Evolutionary conservation across 2,797 vertebrate genomes (phyloP).

Genomic region (Sphenodon punctatus): DNA sequence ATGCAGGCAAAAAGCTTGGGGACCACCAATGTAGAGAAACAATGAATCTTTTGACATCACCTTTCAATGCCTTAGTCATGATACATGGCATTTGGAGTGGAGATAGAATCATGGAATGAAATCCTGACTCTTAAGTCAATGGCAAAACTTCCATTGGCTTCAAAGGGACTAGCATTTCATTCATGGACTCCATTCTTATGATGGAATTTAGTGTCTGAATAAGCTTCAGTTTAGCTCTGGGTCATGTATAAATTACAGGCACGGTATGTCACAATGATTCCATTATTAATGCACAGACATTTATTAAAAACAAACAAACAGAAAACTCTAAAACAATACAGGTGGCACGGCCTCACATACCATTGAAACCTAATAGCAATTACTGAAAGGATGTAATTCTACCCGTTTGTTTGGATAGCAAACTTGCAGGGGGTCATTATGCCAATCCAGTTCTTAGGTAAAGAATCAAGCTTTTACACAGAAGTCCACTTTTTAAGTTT

Average conservation of each 20-base stretch:
- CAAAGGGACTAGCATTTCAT: background rate
- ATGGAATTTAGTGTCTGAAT: background rate
- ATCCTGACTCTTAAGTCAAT: background rate
- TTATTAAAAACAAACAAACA: background rate
- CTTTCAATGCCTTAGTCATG: background rate
- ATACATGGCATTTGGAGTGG: background rate
- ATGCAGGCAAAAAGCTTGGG: too few relatives aligned
- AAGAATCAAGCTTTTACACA: background rate
- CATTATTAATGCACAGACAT: background rate
- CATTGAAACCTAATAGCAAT: background rate
- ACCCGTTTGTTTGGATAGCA: too few relatives aligned
- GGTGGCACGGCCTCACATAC: background rate
- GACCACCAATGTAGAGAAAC: too few relatives aligned
- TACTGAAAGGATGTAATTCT: too few relatives aligned
- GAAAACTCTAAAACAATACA: background rate
- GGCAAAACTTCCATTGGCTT: conserved; percentile 3
- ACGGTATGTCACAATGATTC: rapidly evolving
- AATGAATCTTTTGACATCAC: background rate
- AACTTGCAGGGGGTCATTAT: too few relatives aligned
- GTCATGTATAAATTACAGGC: background rate
- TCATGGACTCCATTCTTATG: background rate
- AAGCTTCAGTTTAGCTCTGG: background rate
- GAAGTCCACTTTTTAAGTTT: background rate
- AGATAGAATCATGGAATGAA: conserved; percentile 1
- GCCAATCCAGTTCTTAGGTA: background rate